Conservation (phyloP, 2,797 vertebrate species). For the Neosilurus hyrtlii region DNA sequence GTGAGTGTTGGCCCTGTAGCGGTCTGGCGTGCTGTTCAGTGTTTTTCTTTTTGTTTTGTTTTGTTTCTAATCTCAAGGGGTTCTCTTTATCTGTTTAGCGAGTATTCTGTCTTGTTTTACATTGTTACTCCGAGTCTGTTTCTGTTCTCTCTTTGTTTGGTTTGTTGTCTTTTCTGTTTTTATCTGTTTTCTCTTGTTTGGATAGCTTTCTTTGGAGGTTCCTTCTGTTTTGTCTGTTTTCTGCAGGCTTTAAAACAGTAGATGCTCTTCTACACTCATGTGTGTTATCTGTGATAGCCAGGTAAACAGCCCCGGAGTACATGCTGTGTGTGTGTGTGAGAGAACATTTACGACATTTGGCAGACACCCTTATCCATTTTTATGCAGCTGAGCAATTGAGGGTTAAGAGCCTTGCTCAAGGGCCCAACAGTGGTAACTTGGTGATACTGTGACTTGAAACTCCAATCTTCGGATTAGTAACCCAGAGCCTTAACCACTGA, state of each 20-base stretch:
- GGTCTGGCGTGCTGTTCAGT: too few species aligned
- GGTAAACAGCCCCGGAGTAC: too few species aligned
- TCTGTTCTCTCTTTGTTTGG: neutral
- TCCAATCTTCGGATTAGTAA: too few species aligned
- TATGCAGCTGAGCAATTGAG: too few species aligned
- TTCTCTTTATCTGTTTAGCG: neutral
- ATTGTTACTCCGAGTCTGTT: neutral
- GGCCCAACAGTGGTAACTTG: too few species aligned
- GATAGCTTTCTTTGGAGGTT: neutral
- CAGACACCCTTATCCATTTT: too few species aligned
- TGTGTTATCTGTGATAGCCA: too few species aligned
- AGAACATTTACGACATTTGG: too few species aligned
- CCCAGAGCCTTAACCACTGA: too few species aligned
- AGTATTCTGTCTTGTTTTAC: neutral
- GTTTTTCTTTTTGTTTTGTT: neutral
- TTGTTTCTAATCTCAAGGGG: neutral
- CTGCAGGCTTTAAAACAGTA: neutral
- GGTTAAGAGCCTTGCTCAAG: too few species aligned
- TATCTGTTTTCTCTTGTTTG: neutral
- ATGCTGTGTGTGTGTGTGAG: neutral
- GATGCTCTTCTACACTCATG: neutral
- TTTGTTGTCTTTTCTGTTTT: neutral
- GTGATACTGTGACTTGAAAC: too few species aligned
- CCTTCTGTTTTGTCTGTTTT: neutral
- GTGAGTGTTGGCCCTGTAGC: too few species aligned